Conservation (phyloP, 2,113 vertebrate species). For the Leptobrachium leishanense region DNA sequence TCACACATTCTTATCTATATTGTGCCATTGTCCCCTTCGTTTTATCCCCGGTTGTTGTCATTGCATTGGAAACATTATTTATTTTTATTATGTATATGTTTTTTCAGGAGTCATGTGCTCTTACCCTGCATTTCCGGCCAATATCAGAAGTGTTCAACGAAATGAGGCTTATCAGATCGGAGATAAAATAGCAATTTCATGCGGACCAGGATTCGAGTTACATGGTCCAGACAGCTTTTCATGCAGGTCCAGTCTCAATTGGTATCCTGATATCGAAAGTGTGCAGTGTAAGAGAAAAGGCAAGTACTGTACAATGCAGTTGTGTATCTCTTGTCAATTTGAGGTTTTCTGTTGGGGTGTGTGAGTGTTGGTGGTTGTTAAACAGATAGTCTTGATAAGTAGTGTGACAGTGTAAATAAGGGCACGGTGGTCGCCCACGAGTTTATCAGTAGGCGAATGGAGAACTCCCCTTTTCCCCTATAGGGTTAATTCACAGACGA, state of each 20-base stretch:
- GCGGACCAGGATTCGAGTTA: conserved; percentile 61
- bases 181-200: conserved; percentile 78
- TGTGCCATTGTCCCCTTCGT: neutral
- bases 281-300: conserved; percentile 69
- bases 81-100: neutral
- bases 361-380: no score
- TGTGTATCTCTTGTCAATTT: no score
- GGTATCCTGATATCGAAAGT: conserved; percentile 74
- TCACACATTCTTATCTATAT: neutral
- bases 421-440: no score
- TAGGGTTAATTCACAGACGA: no score
- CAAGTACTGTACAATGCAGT: conserved; percentile 53
- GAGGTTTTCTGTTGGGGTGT: no score
- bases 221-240: conserved; percentile 65
- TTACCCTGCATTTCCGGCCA: conserved; percentile 61
- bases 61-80: no score
- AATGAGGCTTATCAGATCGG: conserved; percentile 75
- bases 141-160: conserved; percentile 65
- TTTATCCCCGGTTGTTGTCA: neutral
- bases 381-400: no score
- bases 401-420: no score
- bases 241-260: conserved; percentile 85
- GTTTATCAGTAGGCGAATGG: no score
- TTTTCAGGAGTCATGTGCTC: conserved; percentile 66
- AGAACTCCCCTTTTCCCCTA: no score